Conservation (phyloP, 1,140 invertebrate species). For the Phortica variegata region DNA sequence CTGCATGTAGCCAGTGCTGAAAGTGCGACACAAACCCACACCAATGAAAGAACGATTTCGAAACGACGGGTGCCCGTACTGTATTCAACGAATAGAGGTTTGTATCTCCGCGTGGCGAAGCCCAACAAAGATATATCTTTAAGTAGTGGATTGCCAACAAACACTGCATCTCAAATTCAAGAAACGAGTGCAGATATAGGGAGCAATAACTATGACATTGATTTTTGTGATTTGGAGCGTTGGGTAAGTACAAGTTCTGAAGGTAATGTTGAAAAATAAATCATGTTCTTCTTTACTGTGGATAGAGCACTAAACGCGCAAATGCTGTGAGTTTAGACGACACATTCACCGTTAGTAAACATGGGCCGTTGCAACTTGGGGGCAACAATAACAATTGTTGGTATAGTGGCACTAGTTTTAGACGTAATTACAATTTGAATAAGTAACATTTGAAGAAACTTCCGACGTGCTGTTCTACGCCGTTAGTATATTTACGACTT, state of each 20-base stretch:
- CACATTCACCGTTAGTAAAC: slow-evolving; percentile 34
- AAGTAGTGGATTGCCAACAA: neutral
- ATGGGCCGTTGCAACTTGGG: slow-evolving; percentile 15
- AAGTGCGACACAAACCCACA: no score
- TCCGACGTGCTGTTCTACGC: no score
- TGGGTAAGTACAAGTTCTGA: slow-evolving; percentile 49
- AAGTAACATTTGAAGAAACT: no score
- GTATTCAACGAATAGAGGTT: slow-evolving; percentile 44
- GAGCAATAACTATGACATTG: slow-evolving; percentile 29
- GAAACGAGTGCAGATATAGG: slow-evolving; percentile 2
- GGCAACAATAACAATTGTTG: slow-evolving; percentile 3
- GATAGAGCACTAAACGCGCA: slow-evolving; percentile 45
- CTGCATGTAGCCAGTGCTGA: no score
- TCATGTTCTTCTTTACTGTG: neutral
- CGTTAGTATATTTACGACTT: no score
- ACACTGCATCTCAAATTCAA: no score
- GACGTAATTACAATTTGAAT: no score
- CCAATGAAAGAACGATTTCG: slow-evolving; percentile 6
- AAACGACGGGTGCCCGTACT: slow-evolving; percentile 36
- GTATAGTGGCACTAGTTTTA: no score
- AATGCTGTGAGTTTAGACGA: slow-evolving; percentile 45
- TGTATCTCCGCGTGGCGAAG: slow-evolving; percentile 35
- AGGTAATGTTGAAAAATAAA: no score
- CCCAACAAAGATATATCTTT: slow-evolving; percentile 13
- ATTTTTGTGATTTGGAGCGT: slow-evolving; percentile 47